Conservation (phyloP, 2,797 vertebrate genomes). For the Bufotes viridis region DNA sequence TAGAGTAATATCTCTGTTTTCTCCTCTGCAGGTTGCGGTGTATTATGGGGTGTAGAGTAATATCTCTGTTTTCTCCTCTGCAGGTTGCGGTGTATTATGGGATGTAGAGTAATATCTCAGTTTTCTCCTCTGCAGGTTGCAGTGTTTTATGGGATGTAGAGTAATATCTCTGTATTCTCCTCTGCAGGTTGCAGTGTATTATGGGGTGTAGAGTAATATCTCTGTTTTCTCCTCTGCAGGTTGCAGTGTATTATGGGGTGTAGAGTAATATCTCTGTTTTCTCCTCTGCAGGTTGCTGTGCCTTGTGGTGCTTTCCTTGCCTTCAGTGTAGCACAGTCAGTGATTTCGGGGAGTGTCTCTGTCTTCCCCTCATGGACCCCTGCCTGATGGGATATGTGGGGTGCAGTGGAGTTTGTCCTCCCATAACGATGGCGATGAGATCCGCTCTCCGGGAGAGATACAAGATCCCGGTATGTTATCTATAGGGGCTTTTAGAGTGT, state of each 20-base stretch:
- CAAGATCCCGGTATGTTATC: constrained; percentile 63
- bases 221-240: too few relatives aligned
- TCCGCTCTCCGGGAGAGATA: constrained; percentile 68
- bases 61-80: not conserved
- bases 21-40: too few relatives aligned
- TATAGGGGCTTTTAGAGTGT: not conserved
- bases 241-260: too few relatives aligned
- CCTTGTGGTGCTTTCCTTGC: constrained; percentile 68
- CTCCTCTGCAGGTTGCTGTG: constrained; percentile 66
- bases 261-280: too few relatives aligned
- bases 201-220: constrained; percentile 40
- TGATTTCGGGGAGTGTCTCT: constrained; percentile 69
- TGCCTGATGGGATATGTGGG: constrained; percentile 25
- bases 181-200: constrained; percentile 68
- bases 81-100: constrained; percentile 71
- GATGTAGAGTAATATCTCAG: too few relatives aligned
- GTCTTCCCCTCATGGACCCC: constrained; percentile 69
- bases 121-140: too few relatives aligned
- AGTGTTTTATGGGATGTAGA: too few relatives aligned
- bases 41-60: too few relatives aligned
- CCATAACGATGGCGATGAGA: constrained; percentile 63
- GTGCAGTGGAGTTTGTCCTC: not conserved
- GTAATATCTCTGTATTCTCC: too few relatives aligned
- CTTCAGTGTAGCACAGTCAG: constrained; percentile 66
- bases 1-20: too few relatives aligned